Conservation (phyloP, 2,113 vertebrate species). For the Peromyscus polionotus region DNA sequence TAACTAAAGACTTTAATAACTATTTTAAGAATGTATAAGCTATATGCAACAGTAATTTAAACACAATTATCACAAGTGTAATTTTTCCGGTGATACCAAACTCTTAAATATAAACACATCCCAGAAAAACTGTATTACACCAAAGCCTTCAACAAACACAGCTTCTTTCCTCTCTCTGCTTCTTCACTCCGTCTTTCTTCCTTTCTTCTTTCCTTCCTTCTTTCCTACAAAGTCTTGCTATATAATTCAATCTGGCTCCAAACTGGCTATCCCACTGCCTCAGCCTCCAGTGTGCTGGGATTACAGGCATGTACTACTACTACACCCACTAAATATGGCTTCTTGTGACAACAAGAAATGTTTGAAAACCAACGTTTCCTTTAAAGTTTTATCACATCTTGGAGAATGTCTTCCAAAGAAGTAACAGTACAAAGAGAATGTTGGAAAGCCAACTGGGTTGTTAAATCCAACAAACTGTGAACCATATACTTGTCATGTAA, state of each 20-base stretch:
- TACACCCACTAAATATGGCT: not conserved
- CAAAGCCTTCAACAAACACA: not conserved
- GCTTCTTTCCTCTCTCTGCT: not conserved
- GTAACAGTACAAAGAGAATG: too few relatives aligned
- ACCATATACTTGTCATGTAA: not conserved
- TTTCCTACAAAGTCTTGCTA: not conserved
- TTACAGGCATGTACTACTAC: not conserved
- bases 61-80: not conserved
- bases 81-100: not conserved
- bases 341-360: not conserved
- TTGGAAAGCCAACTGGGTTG: not conserved
- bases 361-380: constrained; percentile 31
- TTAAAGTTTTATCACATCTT: not conserved
- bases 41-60: not conserved
- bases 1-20: not conserved
- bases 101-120: not conserved
- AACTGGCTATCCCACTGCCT: not conserved
- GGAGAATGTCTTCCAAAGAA: not conserved
- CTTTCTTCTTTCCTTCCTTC: not conserved
- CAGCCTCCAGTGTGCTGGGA: not conserved
- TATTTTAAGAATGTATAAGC: constrained; percentile 6
- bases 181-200: accelerated
- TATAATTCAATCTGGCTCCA: too few relatives aligned
- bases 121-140: not conserved
- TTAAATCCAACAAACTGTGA: not conserved